Base-by-base conservation (phyloP, 2,888 invertebrate genomes). In the Platynereis dumerilii region DNA sequence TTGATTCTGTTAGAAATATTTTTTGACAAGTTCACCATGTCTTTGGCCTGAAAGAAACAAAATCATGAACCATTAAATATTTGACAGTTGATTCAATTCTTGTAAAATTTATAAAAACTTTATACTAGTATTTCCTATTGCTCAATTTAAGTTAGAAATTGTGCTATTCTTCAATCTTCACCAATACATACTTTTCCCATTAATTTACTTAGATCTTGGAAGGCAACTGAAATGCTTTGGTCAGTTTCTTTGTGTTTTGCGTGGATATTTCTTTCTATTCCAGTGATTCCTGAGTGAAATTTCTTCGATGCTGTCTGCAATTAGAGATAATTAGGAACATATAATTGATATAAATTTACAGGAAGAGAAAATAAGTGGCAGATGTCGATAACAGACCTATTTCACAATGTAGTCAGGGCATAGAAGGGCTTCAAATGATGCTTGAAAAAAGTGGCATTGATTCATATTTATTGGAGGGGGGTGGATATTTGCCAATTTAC, bases 21-120 rank as follows among this genome's bases (percentile, higher is more conserved):
- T 82, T 93, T 93, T 0, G 97, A 94, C 72, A 99, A 86, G 0
- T 87, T 86, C 53, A 99, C 98, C 99, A 99, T 99, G 74, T 98
- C 96, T 83, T 96, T 93, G 0, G 98, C 98, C 82, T 85, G 70
- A 12, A 74, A 68, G 34, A 15, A 55, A 24, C n/a, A 3, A 55
- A n/a, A 48, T 20, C 3, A 48, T 42, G 10, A 48, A n/a, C 48
- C 22, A 39, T 58, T 7, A 39, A 3, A 34, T 39, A 20, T 34
- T 20, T 39, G n/a, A n/a, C 20, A 34, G 20, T 24, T 58, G 1
- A 58, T 58, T 39, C 34, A 29, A n/a, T 22, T n/a, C 15, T 2
- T 20, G 15, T 15, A 2, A 17, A 28, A 56, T 28, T 28, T 24
- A 42, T 42, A 10, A 12, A 12, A 53, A 15, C 20, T 10, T 20